Percentiles rank a stretch among this genome's conserved stretches.
Conservation (phyloP, 2,888 invertebrate genomes). For the Aleiodes leptofemur region DNA sequence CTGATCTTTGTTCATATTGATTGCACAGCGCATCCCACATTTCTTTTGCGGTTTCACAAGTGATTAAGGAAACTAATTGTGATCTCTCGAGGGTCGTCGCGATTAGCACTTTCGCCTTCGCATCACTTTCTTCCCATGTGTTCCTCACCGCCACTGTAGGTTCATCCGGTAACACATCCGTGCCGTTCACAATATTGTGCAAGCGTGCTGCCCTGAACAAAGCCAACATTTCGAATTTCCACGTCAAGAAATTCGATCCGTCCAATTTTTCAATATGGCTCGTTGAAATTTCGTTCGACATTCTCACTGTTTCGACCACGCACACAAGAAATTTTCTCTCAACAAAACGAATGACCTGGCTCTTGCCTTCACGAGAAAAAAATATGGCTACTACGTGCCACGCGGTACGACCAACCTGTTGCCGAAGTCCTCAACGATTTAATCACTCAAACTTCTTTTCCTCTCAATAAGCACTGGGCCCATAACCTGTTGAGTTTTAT, state of each 20-base stretch:
- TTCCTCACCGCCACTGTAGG: not conserved
- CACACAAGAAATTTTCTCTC: not conserved
- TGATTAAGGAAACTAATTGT: not conserved
- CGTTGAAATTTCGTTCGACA: not conserved
- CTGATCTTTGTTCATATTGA: slow-evolving; percentile 1
- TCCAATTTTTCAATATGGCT: not conserved
- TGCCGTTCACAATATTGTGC: not conserved
- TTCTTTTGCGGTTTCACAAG: slow-evolving; percentile 3
- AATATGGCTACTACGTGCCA: not conserved
- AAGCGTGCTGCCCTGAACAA: not conserved
- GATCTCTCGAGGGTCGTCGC: not conserved
- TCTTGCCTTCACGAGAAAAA: not conserved
- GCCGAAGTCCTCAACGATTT: not conserved
- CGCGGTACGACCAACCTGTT: not conserved
- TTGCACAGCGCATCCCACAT: not conserved
- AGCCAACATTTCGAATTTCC: slow-evolving; percentile 6
- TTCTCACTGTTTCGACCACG: not conserved
- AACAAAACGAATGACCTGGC: not conserved
- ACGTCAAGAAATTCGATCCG: not conserved
- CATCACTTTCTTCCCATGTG: not conserved
- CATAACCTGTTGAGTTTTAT: not conserved
- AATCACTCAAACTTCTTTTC: not conserved
- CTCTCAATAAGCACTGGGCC: not conserved
- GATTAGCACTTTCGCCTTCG: not conserved
- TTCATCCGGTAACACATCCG: not conserved